These are phyloP conservation scores for Holotrichia oblita DNA, from an alignment of 1,140 invertebrate species.

Conservation along the genomic window DNA sequence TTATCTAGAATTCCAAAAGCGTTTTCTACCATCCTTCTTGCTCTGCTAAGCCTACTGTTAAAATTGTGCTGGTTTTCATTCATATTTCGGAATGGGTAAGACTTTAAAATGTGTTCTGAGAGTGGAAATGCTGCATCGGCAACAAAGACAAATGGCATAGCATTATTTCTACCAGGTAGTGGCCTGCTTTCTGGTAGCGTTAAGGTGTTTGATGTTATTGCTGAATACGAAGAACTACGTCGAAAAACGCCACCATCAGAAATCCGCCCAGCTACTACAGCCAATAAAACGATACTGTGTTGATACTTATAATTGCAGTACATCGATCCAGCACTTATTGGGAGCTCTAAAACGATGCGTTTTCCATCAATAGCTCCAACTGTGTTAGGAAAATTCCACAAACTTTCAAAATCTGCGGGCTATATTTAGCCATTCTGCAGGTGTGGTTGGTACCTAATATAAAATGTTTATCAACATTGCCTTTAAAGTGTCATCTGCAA, in stretches of 20 bases:
- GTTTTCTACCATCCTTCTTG: conserved; percentile 60
- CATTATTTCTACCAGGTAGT: conserved; percentile 4
- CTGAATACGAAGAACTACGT: not conserved
- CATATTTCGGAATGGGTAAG: conserved; percentile 57
- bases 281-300: too few species aligned
- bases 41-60: conserved; percentile 59
- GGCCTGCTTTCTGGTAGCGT: conserved; percentile 42
- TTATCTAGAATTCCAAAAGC: conserved; percentile 60
- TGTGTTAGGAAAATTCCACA: conserved; percentile 36
- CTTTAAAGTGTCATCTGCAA: conserved; percentile 27
- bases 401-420: conserved; percentile 23
- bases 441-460: conserved; percentile 37
- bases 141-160: conserved; percentile 54
- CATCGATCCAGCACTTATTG: not conserved
- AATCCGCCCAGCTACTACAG: conserved; percentile 48
- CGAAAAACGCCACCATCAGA: conserved; percentile 59
- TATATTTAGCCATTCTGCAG: conserved; percentile 41
- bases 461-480: conserved; percentile 30
- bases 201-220: conserved; percentile 10
- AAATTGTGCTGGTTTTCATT: conserved; percentile 53
- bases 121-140: conserved; percentile 62
- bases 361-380: conserved; percentile 58
- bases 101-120: conserved; percentile 57
- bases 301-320: not conserved
- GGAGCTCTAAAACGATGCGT: conserved; percentile 54